Conservation (phyloP, 2,113 vertebrate species). For the Pedionomus torquatus region DNA sequence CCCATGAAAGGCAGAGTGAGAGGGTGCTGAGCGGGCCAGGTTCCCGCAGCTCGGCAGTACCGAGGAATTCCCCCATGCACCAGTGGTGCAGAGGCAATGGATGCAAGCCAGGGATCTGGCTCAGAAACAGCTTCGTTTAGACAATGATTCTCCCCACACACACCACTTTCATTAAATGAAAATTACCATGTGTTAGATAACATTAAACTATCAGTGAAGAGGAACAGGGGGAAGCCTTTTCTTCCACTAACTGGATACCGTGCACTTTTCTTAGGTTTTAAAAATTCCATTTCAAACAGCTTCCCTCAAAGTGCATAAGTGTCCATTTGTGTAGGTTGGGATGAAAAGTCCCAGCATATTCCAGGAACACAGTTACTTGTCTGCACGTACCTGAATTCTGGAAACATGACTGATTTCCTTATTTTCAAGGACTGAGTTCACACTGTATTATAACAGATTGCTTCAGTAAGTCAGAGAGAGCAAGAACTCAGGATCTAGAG, state of each 20-base stretch:
- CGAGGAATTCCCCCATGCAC: not conserved
- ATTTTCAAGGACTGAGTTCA: not conserved
- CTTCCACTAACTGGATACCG: not conserved
- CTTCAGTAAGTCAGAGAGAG: not conserved
- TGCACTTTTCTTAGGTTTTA: not conserved
- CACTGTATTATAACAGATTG: not conserved
- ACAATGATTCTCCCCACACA: fast-evolving
- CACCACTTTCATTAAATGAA: not conserved
- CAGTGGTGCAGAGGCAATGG: not conserved
- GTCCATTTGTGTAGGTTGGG: not conserved
- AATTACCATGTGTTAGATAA: not conserved
- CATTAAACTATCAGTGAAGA: not conserved
- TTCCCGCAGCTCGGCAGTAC: not conserved
- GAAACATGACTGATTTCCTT: not conserved
- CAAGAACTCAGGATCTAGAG: not conserved
- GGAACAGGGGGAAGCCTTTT: not conserved
- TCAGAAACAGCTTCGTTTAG: not conserved
- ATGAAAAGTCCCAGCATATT: not conserved
- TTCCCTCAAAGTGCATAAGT: not conserved
- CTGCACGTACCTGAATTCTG: not conserved
- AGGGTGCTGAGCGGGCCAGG: not conserved
- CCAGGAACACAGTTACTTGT: not conserved
- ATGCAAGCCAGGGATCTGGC: not conserved
- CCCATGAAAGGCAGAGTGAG: not conserved
- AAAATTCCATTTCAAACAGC: not conserved